Evolutionary conservation across 2,113 vertebrate species (phyloP), one percentile per base, ranked within the genome.

Genomic region (Corythornis vintsioides): DNA sequence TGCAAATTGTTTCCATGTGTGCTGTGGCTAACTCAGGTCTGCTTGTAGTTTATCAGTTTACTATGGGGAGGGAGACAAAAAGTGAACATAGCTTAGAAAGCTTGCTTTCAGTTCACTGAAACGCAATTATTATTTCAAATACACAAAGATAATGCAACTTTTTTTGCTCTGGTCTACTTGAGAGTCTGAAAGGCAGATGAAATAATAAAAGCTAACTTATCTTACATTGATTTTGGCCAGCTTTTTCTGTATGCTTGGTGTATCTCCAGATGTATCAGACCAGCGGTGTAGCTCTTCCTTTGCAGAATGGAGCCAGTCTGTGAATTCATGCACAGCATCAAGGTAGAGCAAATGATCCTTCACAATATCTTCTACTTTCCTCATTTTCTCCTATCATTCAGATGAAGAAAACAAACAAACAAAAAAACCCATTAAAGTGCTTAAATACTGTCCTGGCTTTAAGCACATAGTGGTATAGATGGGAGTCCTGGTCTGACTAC

Each of bases 281-380:
- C 99, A 99, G 53, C 98, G 98, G 57, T 99, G 98, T 38, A 99
- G 98, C 95, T 99, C 99, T 94, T 99, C 99, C 92, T 99, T 99
- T n/a, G 98, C 98, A 38, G 98, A 99, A 90, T 99, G 98, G 67
- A 99, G 98, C 99, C 99, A 99, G 81, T 99, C 99, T 3, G 98
- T 98, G 95, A 99, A 98, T 92, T 99, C 99, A 80, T 99, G 98
- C 35, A 99, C 98, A 4, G 99, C 98, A 83, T 99, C 98, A 94
- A 99, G 97, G 84, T 99, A 99, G 56, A 98, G 95, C 86, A 99
- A 98, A 83, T 99, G 99, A 88, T 99, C 99, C 91, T 98, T 98
- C 83, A 99, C 98, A 7, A 98, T 98, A 7, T 98, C 98, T 97
- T 99, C 99, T 2, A 98, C 98, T 61, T 98, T 97, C 72, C 96